A percentile compares a stretch with the other conserved stretches of the same genome.
phyloP scores from a whole-genome alignment of 2,888 invertebrate genomes.

The Macroteleia sp. region DNA sequence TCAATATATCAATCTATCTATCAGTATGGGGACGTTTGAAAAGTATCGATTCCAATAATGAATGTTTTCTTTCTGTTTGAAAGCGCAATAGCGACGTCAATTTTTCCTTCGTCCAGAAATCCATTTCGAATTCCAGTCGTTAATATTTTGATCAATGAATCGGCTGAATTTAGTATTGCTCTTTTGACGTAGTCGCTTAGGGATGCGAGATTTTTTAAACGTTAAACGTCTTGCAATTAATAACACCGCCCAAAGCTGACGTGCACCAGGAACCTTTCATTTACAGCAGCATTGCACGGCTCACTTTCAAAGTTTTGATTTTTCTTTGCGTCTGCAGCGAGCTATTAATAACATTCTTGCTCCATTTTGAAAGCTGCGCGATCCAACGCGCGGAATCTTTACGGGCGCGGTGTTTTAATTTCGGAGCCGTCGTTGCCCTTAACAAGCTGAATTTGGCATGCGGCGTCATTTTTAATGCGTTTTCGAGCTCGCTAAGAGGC shows the following conservation, averaged over 20 bases:
- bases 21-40: too few species aligned
- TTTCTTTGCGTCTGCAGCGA: slow-evolving; percentile 55
- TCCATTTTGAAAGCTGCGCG: slow-evolving; percentile 56
- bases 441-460: slow-evolving; percentile 60
- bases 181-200: too few species aligned
- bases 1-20: too few species aligned
- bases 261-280: slow-evolving; percentile 48
- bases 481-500: slow-evolving; percentile 43
- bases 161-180: too few species aligned
- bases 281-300: slow-evolving; percentile 44
- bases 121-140: too few species aligned
- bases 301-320: slow-evolving; percentile 50
- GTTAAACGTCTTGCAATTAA: slow-evolving; percentile 55
- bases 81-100: too few species aligned
- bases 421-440: slow-evolving; percentile 44
- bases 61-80: too few species aligned
- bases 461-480: slow-evolving; percentile 61
- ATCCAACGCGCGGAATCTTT: slow-evolving; percentile 36
- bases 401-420: slow-evolving; percentile 57
- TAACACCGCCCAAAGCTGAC: slow-evolving; percentile 49
- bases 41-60: too few species aligned
- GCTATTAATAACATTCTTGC: slow-evolving; percentile 62
- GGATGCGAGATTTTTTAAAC: slow-evolving; percentile 24
- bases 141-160: too few species aligned
- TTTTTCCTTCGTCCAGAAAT: too few species aligned